phyloP scores from a whole-genome alignment of 2,113 vertebrate species.

The Melanotaenia duboulayi region DNA sequence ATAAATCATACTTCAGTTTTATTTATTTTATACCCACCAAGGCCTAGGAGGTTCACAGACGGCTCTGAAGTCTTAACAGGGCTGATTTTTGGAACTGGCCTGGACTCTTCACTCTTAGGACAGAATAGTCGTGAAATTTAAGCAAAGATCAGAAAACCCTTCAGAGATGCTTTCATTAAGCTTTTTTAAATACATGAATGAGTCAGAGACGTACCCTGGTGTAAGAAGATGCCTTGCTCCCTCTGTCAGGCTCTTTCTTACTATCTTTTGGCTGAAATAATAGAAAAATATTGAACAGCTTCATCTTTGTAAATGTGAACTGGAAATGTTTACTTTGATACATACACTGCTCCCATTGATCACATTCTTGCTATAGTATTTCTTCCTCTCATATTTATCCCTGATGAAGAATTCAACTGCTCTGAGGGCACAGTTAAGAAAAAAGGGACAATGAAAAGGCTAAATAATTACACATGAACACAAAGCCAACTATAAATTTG shows the following conservation, averaged over 20 bases:
- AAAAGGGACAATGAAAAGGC: not conserved
- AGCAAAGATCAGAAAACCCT: not conserved
- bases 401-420: slow-evolving; percentile 98
- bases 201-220: slow-evolving; percentile 60
- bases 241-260: slow-evolving; percentile 88
- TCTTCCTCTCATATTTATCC: slow-evolving; percentile 99
- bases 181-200: not conserved
- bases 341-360: slow-evolving; percentile 89
- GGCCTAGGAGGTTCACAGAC: slow-evolving; percentile 92
- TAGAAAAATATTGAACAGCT: not conserved
- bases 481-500: too few relatives aligned
- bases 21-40: slow-evolving; percentile 84
- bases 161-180: not conserved
- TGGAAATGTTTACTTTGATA: slow-evolving; percentile 45
- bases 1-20: slow-evolving; percentile 1
- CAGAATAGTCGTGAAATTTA: not conserved
- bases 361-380: slow-evolving; percentile 93
- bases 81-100: slow-evolving; percentile 87
- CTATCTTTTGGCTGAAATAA: slow-evolving; percentile 83
- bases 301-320: not conserved
- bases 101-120: slow-evolving; percentile 89
- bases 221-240: slow-evolving; percentile 71
- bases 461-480: not conserved
- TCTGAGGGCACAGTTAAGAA: slow-evolving; percentile 79
- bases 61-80: slow-evolving; percentile 88